Evolutionary conservation across 2,888 invertebrate genomes (phyloP).

Genomic region (Aplocera efformata): DNA sequence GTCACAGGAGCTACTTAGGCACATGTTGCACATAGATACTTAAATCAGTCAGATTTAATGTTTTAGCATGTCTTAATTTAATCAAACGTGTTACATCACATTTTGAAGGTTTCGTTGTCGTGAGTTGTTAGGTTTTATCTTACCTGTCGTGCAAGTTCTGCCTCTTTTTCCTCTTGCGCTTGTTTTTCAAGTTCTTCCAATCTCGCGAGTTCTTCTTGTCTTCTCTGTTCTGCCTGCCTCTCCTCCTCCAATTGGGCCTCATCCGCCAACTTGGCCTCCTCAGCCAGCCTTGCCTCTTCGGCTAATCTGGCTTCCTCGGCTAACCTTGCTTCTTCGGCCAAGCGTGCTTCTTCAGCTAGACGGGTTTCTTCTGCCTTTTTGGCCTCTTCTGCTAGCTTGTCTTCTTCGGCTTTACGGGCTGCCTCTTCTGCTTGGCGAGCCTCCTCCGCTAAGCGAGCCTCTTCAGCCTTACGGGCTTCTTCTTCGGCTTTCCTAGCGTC

Average conservation of each 20-base stretch:
- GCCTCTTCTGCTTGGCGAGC: constrained; percentile 62
- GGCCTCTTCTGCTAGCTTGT: constrained; percentile 60
- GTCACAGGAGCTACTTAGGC: too few species aligned
- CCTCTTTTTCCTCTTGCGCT: constrained; percentile 83
- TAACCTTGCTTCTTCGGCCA: constrained; percentile 58
- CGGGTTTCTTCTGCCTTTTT: constrained; percentile 63
- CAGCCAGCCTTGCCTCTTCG: constrained; percentile 66
- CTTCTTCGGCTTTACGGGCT: constrained; percentile 55
- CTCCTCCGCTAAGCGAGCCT: constrained; percentile 55
- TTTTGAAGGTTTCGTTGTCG: too few species aligned
- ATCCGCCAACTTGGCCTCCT: constrained; percentile 70
- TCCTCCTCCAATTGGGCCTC: constrained; percentile 72
- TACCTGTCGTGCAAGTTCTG: constrained; percentile 84
- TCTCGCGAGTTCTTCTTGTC: constrained; percentile 77
- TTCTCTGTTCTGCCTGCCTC: constrained; percentile 72
- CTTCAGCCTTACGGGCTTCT: constrained; percentile 63
- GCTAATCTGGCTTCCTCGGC: constrained; percentile 66
- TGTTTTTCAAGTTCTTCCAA: constrained; percentile 82
- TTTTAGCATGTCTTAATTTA: too few species aligned
- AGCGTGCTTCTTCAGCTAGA: constrained; percentile 61
- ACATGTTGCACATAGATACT: neutral
- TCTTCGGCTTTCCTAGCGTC: constrained; percentile 72
- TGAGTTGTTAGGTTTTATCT: constrained; percentile 1
- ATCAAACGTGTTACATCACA: too few species aligned
- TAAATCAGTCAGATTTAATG: too few species aligned